phyloP scores from a whole-genome alignment of 2,888 invertebrate genomes.

The Chesias legatella region DNA sequence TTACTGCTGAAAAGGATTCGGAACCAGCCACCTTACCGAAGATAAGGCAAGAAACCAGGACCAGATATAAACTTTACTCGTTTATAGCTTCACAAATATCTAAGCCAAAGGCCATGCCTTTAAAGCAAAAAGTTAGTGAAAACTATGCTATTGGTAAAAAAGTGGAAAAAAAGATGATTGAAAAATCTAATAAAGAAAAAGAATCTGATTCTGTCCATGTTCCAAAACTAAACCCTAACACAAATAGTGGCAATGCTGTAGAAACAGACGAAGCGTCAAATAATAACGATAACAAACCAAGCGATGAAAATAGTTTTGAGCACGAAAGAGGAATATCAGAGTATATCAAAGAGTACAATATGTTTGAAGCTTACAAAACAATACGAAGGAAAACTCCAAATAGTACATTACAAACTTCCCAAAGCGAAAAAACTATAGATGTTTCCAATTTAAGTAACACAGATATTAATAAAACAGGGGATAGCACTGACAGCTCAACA shows the following conservation, averaged over 20 bases:
- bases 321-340: slow-evolving; percentile 24
- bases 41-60: slow-evolving; percentile 52
- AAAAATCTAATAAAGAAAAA: slow-evolving; percentile 25
- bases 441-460: slow-evolving; percentile 14
- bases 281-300: slow-evolving; percentile 10
- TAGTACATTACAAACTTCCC: slow-evolving; percentile 19
- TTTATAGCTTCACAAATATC: slow-evolving; percentile 58
- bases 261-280: slow-evolving; percentile 16
- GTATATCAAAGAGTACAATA: slow-evolving; percentile 29
- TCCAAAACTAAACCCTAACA: neutral
- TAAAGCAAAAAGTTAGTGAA: slow-evolving; percentile 63
- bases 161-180: slow-evolving; percentile 49
- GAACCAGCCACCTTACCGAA: slow-evolving; percentile 44
- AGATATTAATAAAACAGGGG: slow-evolving; percentile 7
- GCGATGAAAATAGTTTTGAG: slow-evolving; percentile 14
- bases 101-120: slow-evolving; percentile 56
- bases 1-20: slow-evolving; percentile 35
- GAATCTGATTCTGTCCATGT: slow-evolving; percentile 1
- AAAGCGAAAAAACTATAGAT: slow-evolving; percentile 9
- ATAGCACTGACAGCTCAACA: slow-evolving; percentile 11
- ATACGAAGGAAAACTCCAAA: slow-evolving; percentile 27
- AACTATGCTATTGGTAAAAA: slow-evolving; percentile 56
- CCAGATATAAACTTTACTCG: slow-evolving; percentile 60
- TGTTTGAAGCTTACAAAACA: slow-evolving; percentile 31
- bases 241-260: slow-evolving; percentile 9